Evolutionary conservation across 2,888 invertebrate species (phyloP), one percentile per base, ranked within the genome.

Genomic region (Epiblema foenella): DNA sequence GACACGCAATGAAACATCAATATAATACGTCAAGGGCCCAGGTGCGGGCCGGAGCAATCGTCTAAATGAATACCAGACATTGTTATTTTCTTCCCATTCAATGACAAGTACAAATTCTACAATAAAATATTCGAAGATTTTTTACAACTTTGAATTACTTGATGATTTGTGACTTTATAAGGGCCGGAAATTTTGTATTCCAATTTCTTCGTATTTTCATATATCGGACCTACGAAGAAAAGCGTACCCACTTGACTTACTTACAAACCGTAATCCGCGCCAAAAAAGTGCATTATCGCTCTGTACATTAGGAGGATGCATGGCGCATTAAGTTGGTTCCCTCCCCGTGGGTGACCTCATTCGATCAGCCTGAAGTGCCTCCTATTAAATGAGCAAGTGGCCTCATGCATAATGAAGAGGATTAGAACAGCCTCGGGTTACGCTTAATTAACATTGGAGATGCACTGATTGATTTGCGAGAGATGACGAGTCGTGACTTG

Each of bases 11-110:
- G 71, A 62, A 62, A 67, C 24, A 57, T 66, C 67, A 51, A 71
- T 62, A 71, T 62, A 67, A 66, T 66, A 60, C 54, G 60, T 54
- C 39, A 18, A 42, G 68, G 18, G 20, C 65, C n/a, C 71, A 71
- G 67, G 71, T 71, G 71, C 71, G 67, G 67, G 59, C n/a, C 12
- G 37, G 18, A 24, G 37, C 67, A 71, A 62, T 71, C 71, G 18
- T 46, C 60, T 62, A 67, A 71, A 67, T 71, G 60, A 66, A 62
- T 67, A 67, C 49, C 56, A 54, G 56, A 63, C 49, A 56, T 62
- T 71, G 49, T 66, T 66, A 60, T 20, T 63, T 51, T 37, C 20
- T 63, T 51, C 8, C 49, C 46, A 12, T 42, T n/a, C 20, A 29
- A n/a, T n/a, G 8, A 57, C 49, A 15, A 49, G 18, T n/a, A 42